A percentile compares a stretch with the other conserved stretches of the same genome.
These are phyloP conservation scores for Meloidogyne floridensis DNA, from an alignment of 1,140 invertebrate genomes.

Conservation along the genomic window DNA sequence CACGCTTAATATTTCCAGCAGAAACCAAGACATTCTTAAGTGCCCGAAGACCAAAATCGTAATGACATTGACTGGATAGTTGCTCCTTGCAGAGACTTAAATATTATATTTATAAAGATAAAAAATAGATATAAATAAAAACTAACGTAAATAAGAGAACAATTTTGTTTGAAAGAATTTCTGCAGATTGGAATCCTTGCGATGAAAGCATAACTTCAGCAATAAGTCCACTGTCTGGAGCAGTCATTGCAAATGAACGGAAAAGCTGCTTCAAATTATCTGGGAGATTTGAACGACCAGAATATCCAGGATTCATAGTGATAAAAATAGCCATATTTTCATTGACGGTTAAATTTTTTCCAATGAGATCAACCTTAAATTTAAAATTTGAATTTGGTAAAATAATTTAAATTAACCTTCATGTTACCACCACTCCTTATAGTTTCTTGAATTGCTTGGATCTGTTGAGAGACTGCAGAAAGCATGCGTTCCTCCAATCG, in stretches of 20 bases:
- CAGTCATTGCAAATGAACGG: constrained; percentile 96
- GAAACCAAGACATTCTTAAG: constrained; percentile 95
- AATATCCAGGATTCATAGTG: constrained; percentile 99
- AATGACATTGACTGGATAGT: constrained; percentile 96
- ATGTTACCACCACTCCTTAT: constrained; percentile 69
- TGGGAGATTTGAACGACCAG: constrained; percentile 94
- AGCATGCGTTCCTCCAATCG: constrained; percentile 97
- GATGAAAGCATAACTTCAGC: constrained; percentile 85
- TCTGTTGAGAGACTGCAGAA: constrained; percentile 97
- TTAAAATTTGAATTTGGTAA: neutral
- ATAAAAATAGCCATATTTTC: constrained; percentile 99
- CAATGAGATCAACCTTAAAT: constrained; percentile 84
- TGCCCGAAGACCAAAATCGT: constrained; percentile 92
- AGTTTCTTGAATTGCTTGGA: constrained; percentile 98
- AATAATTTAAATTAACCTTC: constrained; percentile 16
- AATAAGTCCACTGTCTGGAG: constrained; percentile 94
- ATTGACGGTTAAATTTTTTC: constrained; percentile 94
- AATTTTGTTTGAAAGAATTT: constrained; percentile 96
- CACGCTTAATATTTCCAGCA: constrained; percentile 96
- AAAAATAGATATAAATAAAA: neutral
- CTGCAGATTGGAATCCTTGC: constrained; percentile 94
- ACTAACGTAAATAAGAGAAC: constrained; percentile 89
- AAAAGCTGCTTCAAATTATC: constrained; percentile 99
- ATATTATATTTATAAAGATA: constrained; percentile 36
- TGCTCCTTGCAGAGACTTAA: constrained; percentile 92